These are phyloP conservation scores for Hedychridium roseum DNA, from an alignment of 2,888 invertebrate genomes.

Conservation along the genomic window DNA sequence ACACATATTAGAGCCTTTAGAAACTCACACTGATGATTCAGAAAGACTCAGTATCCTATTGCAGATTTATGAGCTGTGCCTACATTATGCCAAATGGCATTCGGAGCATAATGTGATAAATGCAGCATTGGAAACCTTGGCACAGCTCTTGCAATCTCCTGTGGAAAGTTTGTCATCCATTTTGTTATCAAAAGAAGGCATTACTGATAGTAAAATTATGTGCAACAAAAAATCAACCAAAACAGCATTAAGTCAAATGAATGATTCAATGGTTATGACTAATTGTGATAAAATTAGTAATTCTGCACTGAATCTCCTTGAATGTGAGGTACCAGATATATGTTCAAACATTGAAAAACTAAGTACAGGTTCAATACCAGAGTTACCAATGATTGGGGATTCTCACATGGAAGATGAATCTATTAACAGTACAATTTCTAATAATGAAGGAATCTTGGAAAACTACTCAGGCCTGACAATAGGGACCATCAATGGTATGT, in stretches of 20 bases:
- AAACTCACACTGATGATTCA: conserved; percentile 32
- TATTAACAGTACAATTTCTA: conserved; percentile 37
- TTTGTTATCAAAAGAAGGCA: conserved; percentile 64
- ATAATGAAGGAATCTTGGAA: conserved; percentile 42
- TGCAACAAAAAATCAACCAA: conserved; percentile 32
- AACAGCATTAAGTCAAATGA: conserved; percentile 42
- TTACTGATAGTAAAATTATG: conserved; percentile 52
- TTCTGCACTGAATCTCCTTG: conserved; percentile 44
- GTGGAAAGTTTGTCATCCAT: conserved; percentile 62
- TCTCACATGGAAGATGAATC: conserved; percentile 21
- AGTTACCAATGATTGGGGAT: conserved; percentile 27
- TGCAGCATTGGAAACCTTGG: conserved; percentile 79
- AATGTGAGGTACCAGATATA: conserved; percentile 48
- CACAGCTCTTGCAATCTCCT: conserved; percentile 66
- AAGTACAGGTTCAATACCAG: conserved; percentile 45
- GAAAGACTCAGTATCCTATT: conserved; percentile 52
- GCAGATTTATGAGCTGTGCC: conserved; percentile 80
- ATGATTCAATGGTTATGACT: conserved; percentile 42
- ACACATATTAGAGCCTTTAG: conserved; percentile 56
- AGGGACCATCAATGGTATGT: conserved; percentile 49
- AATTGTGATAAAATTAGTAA: conserved; percentile 41
- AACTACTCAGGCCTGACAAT: conserved; percentile 48
- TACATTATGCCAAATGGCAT: conserved; percentile 73
- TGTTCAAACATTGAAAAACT: conserved; percentile 51
- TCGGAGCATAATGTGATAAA: conserved; percentile 89